phyloP scores from a whole-genome alignment of 1,140 invertebrate genomes.

The Cotesia vestalis region DNA sequence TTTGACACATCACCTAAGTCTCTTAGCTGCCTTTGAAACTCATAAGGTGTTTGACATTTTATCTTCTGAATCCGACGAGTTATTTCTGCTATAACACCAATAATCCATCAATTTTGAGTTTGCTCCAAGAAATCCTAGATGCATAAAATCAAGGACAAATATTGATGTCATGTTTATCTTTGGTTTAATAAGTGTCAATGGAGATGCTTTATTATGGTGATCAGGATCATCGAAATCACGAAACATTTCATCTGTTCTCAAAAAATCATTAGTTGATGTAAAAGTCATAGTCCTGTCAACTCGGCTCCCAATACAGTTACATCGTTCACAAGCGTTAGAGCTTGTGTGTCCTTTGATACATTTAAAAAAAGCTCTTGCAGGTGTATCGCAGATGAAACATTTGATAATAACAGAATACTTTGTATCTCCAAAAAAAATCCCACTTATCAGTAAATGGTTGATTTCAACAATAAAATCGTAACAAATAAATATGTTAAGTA shows the following conservation, averaged over 20 bases:
- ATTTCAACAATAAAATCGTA: constrained; percentile 31
- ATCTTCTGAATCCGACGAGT: constrained; percentile 32
- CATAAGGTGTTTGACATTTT: constrained; percentile 34
- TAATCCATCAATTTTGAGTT: constrained; percentile 22
- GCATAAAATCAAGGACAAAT: constrained; percentile 36
- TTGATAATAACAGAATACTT: constrained; percentile 25
- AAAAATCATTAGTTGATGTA: constrained; percentile 5
- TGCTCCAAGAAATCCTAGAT: constrained; percentile 27
- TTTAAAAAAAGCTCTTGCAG: constrained; percentile 32
- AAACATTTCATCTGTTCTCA: constrained; percentile 26
- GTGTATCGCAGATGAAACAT: constrained; percentile 33
- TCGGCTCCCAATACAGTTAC: constrained; percentile 15
- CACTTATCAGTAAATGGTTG: constrained; percentile 23
- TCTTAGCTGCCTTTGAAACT: constrained; percentile 40
- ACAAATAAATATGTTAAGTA: no score
- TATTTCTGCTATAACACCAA: constrained; percentile 18
- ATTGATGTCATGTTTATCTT: constrained; percentile 24
- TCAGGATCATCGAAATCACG: constrained; percentile 20
- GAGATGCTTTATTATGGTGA: constrained; percentile 28
- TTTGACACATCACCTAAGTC: constrained; percentile 23
- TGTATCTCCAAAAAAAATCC: constrained; percentile 19
- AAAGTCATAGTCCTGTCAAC: constrained; percentile 20
- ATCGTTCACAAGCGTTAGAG: constrained; percentile 27
- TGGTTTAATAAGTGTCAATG: constrained; percentile 23
- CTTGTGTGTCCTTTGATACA: constrained; percentile 26